Base-by-base conservation (phyloP, 2,113 vertebrate species). In the Delphinapterus leucas region DNA sequence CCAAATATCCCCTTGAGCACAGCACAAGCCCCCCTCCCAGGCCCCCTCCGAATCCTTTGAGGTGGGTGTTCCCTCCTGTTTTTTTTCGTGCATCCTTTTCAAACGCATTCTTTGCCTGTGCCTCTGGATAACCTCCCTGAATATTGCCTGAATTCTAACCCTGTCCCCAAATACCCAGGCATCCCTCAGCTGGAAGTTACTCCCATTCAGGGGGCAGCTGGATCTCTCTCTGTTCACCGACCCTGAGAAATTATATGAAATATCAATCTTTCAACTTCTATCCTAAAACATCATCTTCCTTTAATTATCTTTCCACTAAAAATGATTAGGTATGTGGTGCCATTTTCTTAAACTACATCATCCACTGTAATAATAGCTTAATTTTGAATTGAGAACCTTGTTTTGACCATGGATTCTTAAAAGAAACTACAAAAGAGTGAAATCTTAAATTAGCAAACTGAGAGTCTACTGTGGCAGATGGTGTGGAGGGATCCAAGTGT, bases 31-130 rank as follows among this genome's bases (percentile, higher is more conserved):
- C 38, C 33, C 17, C 14, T 20, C 25, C 21, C 0, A 25, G 17
- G 4, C 8, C 8, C 0, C 5, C 17, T 65, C 41, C 0, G 1
- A 8, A 6, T 4, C 11, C 9, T 28, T 23, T 28, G 18, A 68
- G 2, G 7, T 11, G 12, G 6, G 13, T 26, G 2, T 25, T 73
- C 25, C 31, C 17, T 79, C 8, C n/a, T 74, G 44, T 23, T 5
- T 15, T 47, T 38, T 38, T 70, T 33, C 13, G 7, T 5, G 31
- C 15, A 89, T 74, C n/a, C 33, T 68, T 81, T 77, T 21, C 23
- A 17, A 60, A 80, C 23, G n/a, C 2, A 1, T 61, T 73, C 21
- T 25, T 14, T 67, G 65, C 13, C 23, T 38, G 23, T 26, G 3
- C 28, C 20, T 33, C 21, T 36, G 28, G 55, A 79, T 60, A 61